These are phyloP conservation scores for Sitophilus oryzae DNA, from an alignment of 1,140 invertebrate genomes.

Conservation along the genomic window DNA sequence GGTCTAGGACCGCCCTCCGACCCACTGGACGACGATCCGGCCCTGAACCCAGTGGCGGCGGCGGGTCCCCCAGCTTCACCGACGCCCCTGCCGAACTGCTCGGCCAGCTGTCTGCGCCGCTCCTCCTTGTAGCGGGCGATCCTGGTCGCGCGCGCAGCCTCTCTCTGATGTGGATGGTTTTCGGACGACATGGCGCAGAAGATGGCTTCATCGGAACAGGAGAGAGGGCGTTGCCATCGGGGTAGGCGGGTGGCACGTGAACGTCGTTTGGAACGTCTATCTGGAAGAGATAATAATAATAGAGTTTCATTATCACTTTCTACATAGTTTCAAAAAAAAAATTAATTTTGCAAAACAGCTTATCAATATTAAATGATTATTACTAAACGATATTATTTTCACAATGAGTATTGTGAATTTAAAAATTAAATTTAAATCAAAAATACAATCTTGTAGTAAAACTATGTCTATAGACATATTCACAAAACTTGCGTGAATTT, in stretches of 20 bases:
- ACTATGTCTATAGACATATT: too few relatives aligned
- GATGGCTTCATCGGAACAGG: conserved; percentile 20
- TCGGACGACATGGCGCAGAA: too few relatives aligned
- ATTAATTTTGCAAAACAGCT: too few relatives aligned
- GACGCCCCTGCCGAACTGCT: conserved; percentile 30
- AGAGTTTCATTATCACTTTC: not conserved
- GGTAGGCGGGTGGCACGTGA: conserved; percentile 27
- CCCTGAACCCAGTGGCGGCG: conserved; percentile 15
- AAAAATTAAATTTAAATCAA: too few relatives aligned
- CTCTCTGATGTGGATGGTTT: conserved; percentile 1
- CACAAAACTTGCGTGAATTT: too few relatives aligned
- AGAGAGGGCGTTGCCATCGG: conserved; percentile 29
- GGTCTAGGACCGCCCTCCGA: conserved; percentile 52
- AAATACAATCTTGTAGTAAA: too few relatives aligned
- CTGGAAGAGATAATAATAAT: conserved; percentile 24
- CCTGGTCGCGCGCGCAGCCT: conserved; percentile 49
- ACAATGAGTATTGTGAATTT: not conserved
- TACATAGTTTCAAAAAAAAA: conserved; percentile 1
- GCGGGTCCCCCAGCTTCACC: conserved; percentile 5
- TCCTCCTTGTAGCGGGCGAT: conserved; percentile 63
- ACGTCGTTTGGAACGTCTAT: conserved; percentile 25
- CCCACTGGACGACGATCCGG: conserved; percentile 42
- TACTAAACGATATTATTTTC: too few relatives aligned
- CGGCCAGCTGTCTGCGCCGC: conserved; percentile 54
- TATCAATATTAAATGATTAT: too few relatives aligned